Percentiles rank a stretch among this genome's conserved stretches.
phyloP scores from a whole-genome alignment of 2,113 vertebrate genomes.

The Indicator maculatus region DNA sequence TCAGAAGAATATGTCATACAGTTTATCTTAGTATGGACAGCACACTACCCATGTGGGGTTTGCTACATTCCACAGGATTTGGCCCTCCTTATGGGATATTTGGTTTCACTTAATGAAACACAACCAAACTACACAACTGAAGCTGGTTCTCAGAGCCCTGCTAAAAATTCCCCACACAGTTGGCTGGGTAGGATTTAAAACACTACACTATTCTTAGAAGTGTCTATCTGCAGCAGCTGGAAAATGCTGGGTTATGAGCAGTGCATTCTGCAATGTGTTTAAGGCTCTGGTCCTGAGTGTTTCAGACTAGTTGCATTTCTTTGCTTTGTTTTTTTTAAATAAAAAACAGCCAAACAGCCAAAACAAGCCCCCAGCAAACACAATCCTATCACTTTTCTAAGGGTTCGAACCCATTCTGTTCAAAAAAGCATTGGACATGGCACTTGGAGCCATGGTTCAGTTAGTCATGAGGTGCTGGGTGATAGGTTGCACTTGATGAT shows the following conservation, averaged over 20 bases:
- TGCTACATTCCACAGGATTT: background rate
- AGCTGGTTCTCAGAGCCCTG: background rate
- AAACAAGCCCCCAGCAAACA: too few relatives aligned
- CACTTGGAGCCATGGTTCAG: too few relatives aligned
- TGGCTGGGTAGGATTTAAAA: constrained; percentile 53
- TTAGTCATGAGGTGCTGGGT: too few relatives aligned
- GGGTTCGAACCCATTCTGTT: background rate
- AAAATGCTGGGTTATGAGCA: constrained; percentile 44
- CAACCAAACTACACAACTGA: background rate
- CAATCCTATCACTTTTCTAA: background rate
- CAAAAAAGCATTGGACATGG: too few relatives aligned
- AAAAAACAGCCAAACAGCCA: background rate
- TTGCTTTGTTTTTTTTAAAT: background rate
- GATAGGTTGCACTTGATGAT: too few relatives aligned
- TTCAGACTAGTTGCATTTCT: background rate
- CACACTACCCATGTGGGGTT: background rate
- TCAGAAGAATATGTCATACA: background rate
- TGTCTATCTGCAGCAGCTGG: constrained; percentile 47
- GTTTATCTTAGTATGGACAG: background rate
- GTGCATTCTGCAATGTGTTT: background rate
- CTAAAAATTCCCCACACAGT: constrained; percentile 69
- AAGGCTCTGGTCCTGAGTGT: background rate
- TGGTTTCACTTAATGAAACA: background rate
- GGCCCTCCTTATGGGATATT: background rate
- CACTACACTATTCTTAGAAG: constrained; percentile 67